Conservation (phyloP, 2,797 vertebrate genomes). For the Salmo trutta region DNA sequence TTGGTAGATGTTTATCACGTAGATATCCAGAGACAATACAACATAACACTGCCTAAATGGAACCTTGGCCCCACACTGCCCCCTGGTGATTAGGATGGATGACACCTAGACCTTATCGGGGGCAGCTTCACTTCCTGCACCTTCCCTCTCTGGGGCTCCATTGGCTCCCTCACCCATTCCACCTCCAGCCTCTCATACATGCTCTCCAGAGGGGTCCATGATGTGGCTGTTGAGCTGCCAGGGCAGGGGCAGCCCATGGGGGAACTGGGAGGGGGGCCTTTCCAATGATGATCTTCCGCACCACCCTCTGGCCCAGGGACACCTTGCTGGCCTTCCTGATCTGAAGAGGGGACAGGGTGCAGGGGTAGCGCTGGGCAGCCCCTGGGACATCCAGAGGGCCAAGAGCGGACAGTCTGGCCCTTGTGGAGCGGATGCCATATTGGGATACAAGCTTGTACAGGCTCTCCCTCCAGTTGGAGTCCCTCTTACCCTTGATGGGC, state of each 20-base stretch:
- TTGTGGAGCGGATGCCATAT: slow-evolving; percentile 22
- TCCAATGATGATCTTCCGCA: not conserved
- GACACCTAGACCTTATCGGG: not conserved
- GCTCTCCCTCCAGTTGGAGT: slow-evolving; percentile 27
- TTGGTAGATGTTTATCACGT: not conserved
- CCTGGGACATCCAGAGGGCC: not conserved
- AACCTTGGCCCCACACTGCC: slow-evolving; percentile 51
- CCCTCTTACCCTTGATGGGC: not conserved
- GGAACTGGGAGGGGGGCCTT: not conserved
- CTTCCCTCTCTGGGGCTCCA: not conserved
- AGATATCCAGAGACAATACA: not conserved
- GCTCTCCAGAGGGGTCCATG: not conserved
- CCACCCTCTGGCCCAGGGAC: slow-evolving; percentile 16
- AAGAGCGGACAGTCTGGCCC: slow-evolving; percentile 8
- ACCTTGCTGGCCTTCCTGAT: not conserved
- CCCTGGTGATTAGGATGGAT: slow-evolving; percentile 54
- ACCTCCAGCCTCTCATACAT: slow-evolving; percentile 24
- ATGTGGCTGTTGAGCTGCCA: slow-evolving; percentile 29
- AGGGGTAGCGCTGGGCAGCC: slow-evolving; percentile 15
- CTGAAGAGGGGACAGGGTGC: slow-evolving; percentile 21
- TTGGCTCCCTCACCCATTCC: slow-evolving; percentile 7
- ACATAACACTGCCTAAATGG: not conserved
- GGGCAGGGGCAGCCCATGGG: slow-evolving; percentile 12
- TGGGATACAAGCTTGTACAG: slow-evolving; percentile 25
- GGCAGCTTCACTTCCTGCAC: not conserved